A percentile compares a stretch with the other conserved stretches of the same genome.
These are phyloP conservation scores for Oscheius sp. DNA, from an alignment of 2,888 invertebrate species.

Conservation along the genomic window DNA sequence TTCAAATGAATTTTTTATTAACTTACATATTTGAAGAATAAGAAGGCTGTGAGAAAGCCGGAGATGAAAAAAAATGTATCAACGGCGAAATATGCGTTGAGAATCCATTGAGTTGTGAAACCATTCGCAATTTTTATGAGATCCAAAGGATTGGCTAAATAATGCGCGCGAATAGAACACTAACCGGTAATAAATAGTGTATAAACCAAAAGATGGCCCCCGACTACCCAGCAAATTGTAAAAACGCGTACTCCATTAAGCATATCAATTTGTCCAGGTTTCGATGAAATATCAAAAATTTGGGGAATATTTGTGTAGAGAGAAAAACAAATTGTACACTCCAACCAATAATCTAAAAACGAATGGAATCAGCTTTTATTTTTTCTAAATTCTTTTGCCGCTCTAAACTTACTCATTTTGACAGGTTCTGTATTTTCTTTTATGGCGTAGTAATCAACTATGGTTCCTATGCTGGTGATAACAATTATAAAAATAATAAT, in stretches of 20 bases:
- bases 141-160: conserved; percentile 10
- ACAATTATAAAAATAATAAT: neutral
- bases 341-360: conserved; percentile 17
- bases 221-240: conserved; percentile 15
- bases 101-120: neutral
- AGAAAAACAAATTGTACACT: conserved; percentile 16
- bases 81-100: conserved; percentile 42
- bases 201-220: conserved; percentile 11
- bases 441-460: conserved; percentile 12
- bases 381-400: neutral
- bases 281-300: conserved; percentile 6
- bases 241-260: conserved; percentile 20
- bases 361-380: neutral
- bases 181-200: neutral
- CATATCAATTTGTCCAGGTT: conserved; percentile 19
- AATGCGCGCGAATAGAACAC: neutral
- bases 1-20: too few species aligned
- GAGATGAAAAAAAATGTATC: conserved; percentile 51
- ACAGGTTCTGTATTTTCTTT: neutral
- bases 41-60: conserved; percentile 38
- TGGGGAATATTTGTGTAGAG: conserved; percentile 9
- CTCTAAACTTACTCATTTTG: neutral
- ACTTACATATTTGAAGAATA: conserved; percentile 39
- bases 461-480: neutral
- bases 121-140: neutral